A percentile compares a stretch with the other conserved stretches of the same genome.
These are phyloP conservation scores for Isaurus tuberculatus DNA, from an alignment of 92 coral and sea anemone genomes.

Conservation along the genomic window DNA sequence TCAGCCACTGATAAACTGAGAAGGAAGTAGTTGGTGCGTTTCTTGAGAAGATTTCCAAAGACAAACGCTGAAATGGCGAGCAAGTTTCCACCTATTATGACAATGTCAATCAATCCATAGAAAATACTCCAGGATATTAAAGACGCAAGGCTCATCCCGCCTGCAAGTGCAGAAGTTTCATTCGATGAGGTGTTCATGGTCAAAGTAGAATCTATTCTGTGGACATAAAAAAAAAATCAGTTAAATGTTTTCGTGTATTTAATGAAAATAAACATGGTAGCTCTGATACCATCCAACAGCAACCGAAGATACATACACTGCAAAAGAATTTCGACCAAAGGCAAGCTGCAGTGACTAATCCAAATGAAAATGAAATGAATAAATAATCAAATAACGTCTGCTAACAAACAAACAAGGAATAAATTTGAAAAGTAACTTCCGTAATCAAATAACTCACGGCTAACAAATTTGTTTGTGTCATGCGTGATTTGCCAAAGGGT, in stretches of 20 bases:
- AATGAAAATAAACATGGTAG: too few relatives aligned
- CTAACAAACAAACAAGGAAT: too few relatives aligned
- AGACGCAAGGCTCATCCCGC: slow-evolving; percentile 27
- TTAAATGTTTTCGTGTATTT: neutral
- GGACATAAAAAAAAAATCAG: neutral
- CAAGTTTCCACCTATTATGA: slow-evolving; percentile 17
- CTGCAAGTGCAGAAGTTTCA: neutral
- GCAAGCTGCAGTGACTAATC: too few relatives aligned
- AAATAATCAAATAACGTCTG: too few relatives aligned
- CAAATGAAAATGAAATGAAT: too few relatives aligned
- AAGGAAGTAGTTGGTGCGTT: slow-evolving; percentile 45
- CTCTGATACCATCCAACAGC: neutral
- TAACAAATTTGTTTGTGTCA: too few relatives aligned
- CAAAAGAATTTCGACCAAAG: too few relatives aligned
- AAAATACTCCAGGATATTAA: slow-evolving; percentile 23
- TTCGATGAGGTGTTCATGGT: slow-evolving; percentile 17
- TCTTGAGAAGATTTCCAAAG: slow-evolving; percentile 38
- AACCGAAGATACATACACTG: neutral
- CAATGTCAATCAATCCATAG: slow-evolving; percentile 23
- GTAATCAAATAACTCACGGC: too few relatives aligned
- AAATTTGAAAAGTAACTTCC: too few relatives aligned
- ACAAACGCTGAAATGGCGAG: slow-evolving; percentile 38
- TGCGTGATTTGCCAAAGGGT: too few relatives aligned
- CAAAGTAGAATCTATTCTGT: too few relatives aligned
- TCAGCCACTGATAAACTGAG: slow-evolving; percentile 49